Conservation (phyloP, 2,113 vertebrate species). For the Baryphthengus martii region DNA sequence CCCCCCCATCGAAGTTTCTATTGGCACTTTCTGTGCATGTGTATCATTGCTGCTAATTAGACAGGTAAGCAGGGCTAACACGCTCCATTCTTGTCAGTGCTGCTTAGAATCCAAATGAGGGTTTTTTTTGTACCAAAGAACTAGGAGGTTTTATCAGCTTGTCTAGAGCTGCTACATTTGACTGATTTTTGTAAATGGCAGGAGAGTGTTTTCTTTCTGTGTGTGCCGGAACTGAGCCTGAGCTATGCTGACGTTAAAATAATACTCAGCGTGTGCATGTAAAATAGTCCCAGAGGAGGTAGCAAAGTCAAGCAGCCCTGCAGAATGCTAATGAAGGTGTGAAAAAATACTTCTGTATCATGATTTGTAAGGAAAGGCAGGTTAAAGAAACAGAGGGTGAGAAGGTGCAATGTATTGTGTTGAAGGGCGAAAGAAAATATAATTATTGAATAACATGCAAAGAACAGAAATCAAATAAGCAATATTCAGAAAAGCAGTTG, state of each 20-base stretch:
- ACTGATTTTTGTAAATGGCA: neutral
- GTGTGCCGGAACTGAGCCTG: neutral
- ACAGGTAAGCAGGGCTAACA: fast-evolving
- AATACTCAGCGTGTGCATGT: neutral
- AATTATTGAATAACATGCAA: neutral
- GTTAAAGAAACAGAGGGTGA: neutral
- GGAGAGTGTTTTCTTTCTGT: neutral
- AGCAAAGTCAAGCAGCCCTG: neutral
- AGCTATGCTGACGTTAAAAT: neutral
- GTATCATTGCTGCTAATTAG: neutral
- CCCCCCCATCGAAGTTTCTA: neutral
- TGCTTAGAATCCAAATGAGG: neutral
- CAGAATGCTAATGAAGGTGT: neutral
- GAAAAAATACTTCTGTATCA: neutral
- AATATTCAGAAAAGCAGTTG: neutral
- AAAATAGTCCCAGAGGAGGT: neutral
- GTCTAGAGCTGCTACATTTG: neutral
- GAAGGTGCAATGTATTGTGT: neutral
- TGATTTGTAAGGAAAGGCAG: neutral
- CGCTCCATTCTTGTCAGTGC: neutral
- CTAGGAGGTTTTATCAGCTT: neutral
- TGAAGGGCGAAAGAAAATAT: constrained; percentile 13
- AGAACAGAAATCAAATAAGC: neutral
- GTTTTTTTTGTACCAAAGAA: neutral
- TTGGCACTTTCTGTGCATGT: neutral